Conservation (phyloP, 1,140 invertebrate species). For the Brachionus koreanus region DNA sequence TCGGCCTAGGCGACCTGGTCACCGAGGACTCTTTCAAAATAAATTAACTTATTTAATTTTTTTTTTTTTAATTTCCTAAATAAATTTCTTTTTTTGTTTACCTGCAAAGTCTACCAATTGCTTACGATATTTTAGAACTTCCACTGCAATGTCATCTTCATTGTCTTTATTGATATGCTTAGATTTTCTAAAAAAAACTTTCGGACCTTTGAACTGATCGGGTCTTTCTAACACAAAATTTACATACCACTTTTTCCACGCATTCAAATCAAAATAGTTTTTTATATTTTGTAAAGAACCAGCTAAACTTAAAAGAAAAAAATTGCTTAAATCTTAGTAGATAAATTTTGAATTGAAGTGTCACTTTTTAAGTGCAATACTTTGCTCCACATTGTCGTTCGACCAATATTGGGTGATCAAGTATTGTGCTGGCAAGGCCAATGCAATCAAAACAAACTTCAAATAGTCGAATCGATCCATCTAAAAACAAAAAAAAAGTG, state of each 20-base stretch:
- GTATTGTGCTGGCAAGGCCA: slow-evolving; percentile 37
- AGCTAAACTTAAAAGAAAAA: background rate
- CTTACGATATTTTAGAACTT: background rate
- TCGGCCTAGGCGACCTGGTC: slow-evolving; percentile 54
- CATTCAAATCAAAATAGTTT: background rate
- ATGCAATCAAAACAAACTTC: slow-evolving; percentile 6
- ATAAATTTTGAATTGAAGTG: background rate
- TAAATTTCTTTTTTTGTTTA: background rate
- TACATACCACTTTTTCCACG: slow-evolving; percentile 42
- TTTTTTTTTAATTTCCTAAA: background rate
- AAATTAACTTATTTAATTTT: background rate
- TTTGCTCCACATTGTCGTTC: slow-evolving; percentile 12
- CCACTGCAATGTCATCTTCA: background rate
- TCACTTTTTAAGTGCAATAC: slow-evolving; percentile 27
- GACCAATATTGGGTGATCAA: slow-evolving; percentile 18
- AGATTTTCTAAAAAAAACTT: background rate
- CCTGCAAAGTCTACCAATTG: slow-evolving; percentile 18
- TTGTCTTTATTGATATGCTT: background rate
- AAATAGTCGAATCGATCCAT: slow-evolving; percentile 33
- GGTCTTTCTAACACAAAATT: slow-evolving; percentile 38
- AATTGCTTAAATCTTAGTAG: background rate
- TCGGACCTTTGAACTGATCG: background rate
- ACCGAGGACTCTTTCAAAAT: slow-evolving; percentile 50
- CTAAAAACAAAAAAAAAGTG: background rate
- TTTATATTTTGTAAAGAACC: background rate